A percentile compares a stretch with the other conserved stretches of the same genome.
phyloP scores from a whole-genome alignment of 2,113 vertebrate species.

The Illadopsis cleaveri region DNA sequence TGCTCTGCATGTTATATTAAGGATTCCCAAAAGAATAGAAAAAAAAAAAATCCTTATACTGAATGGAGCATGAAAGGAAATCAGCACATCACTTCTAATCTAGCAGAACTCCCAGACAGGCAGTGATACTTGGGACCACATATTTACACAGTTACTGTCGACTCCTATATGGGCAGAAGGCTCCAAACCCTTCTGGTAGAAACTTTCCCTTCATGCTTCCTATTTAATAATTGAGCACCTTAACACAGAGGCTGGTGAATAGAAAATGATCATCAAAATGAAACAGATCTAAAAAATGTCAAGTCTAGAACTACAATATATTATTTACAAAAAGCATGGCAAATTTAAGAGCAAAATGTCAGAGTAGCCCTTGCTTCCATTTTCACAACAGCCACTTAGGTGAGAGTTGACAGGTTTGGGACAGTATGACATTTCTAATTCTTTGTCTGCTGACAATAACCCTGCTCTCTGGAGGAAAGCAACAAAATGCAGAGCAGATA shows the following conservation, averaged over 20 bases:
- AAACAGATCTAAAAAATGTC: conserved; percentile 50
- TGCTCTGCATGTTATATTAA: not conserved
- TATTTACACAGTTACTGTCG: not conserved
- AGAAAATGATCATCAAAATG: conserved; percentile 11
- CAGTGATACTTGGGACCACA: not conserved
- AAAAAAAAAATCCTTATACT: not conserved
- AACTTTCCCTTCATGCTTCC: not conserved
- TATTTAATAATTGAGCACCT: conserved; percentile 30
- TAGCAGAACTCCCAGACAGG: conserved; percentile 8
- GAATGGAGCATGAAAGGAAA: conserved; percentile 39
- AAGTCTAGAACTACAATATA: conserved; percentile 15
- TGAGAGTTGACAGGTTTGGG: conserved; percentile 46
- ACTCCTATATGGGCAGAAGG: not conserved
- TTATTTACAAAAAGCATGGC: conserved; percentile 42
- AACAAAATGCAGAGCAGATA: not conserved
- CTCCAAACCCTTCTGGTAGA: not conserved
- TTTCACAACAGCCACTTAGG: conserved; percentile 50
- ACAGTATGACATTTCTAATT: conserved; percentile 63
- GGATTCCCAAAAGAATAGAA: conserved; percentile 19
- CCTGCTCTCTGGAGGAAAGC: not conserved
- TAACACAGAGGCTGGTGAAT: not conserved
- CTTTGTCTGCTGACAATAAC: conserved; percentile 56
- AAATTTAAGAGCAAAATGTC: conserved; percentile 70
- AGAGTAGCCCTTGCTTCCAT: conserved; percentile 56
- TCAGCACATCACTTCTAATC: conserved; percentile 14